A percentile compares a stretch with the other conserved stretches of the same genome.
phyloP scores from a whole-genome alignment of 2,797 vertebrate species.

The Enteromius paludinosus region DNA sequence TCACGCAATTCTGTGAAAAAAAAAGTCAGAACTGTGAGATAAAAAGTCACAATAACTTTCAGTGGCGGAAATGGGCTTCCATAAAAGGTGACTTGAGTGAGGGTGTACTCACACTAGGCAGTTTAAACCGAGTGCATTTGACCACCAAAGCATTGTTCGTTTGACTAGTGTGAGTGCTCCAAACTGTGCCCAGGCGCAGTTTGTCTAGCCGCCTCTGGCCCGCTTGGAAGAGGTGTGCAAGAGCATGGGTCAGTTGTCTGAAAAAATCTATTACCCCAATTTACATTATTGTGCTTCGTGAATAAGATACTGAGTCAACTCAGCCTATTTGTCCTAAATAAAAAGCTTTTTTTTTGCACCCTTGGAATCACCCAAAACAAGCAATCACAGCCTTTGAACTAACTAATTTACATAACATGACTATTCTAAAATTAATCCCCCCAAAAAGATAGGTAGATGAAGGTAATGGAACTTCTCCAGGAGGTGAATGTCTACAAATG shows the following conservation, averaged over 20 bases:
- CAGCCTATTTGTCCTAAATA: background rate
- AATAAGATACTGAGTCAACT: background rate
- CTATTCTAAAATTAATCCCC: background rate
- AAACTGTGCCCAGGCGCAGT: too few relatives aligned
- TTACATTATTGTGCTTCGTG: background rate
- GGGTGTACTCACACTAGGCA: too few relatives aligned
- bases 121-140: too few relatives aligned
- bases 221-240: too few relatives aligned
- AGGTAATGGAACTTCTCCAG: slow-evolving; percentile 26
- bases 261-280: background rate
- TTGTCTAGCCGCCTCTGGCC: too few relatives aligned
- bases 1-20: too few relatives aligned
- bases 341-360: background rate
- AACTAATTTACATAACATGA: slow-evolving; percentile 3
- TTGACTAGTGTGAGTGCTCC: too few relatives aligned
- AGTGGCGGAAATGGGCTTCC: too few relatives aligned
- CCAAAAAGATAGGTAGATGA: background rate
- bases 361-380: background rate
- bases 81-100: background rate
- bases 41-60: too few relatives aligned
- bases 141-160: too few relatives aligned
- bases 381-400: slow-evolving; percentile 7
- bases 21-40: too few relatives aligned
- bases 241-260: too few relatives aligned
- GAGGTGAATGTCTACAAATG: slow-evolving; percentile 23